Evolutionary conservation across 2,888 invertebrate species (phyloP), one percentile per base, ranked within the genome.

Genomic region (Metellina segmentata): DNA sequence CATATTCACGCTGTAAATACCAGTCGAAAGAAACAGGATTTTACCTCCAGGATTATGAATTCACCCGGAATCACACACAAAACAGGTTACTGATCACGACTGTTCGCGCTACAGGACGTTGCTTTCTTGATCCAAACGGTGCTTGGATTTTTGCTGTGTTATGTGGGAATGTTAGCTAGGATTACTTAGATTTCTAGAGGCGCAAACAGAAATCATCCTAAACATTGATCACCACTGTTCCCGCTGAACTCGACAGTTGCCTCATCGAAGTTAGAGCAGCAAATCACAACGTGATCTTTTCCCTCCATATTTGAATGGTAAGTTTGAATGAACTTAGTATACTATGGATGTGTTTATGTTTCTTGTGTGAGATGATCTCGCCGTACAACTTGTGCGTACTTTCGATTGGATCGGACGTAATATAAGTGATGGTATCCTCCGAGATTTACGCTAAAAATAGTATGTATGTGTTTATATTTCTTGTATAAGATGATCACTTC

Each of bases 1-100:
- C 16, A n/a, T 34, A 7, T 49, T 34, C 4, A n/a, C 7, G 16
- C 61, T 16, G 11, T 19, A 52, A 34, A n/a, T 9, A 13, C 34
- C 34, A 74, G 53, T 16, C 16, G 51, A 71, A 49, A 53, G 71
- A 77, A 89, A 83, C 78, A 89, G 77, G 89, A 89, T 89, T 77
- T 89, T 82, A 75, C 82, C 89, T 70, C 19, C 77, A 77, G 89
- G n/a, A 6, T 52, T 87, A 81, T 9, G 85, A 85, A 74, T 51
- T 90, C 90, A 90, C 81, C 90, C 90, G 90, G 90, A 85, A 90
- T 90, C 85, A 11, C 61, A 9, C 34, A 34, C 34, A 70, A 85
- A 90, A 90, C 90, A 86, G 90, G 90, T 90, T 90, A 77, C 20
- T n/a, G 61, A 51, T 71, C 88, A 81, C 81, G 74, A 88, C 74